Evolutionary conservation across 2,113 vertebrate species (phyloP).

Genomic region (Capreolus pygargus): DNA sequence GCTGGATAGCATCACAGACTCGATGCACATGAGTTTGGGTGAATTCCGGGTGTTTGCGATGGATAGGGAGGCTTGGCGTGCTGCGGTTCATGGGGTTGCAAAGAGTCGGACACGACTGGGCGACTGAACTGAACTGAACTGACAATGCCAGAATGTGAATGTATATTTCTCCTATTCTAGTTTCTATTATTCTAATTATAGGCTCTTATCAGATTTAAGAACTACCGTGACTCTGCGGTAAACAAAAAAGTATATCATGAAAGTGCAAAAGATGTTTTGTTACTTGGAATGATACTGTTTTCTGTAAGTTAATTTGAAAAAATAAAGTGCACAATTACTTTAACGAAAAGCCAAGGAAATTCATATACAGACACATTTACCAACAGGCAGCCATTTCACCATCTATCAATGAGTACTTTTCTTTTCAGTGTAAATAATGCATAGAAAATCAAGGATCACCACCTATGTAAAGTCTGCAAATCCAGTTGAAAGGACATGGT

Average conservation of each 20-base stretch:
- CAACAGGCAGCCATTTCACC: not conserved
- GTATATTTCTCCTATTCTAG: not conserved
- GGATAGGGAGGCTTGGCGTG: too few relatives aligned
- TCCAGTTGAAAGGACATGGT: slow-evolving; percentile 40
- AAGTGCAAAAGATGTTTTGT: not conserved
- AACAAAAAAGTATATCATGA: not conserved
- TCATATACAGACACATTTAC: not conserved
- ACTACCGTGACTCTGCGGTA: accelerated
- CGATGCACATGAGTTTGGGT: too few relatives aligned
- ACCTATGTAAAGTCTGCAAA: slow-evolving; percentile 25
- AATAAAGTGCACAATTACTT: not conserved
- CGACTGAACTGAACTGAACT: too few relatives aligned
- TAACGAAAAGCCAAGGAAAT: not conserved
- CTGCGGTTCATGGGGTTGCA: too few relatives aligned
- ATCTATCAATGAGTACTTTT: not conserved
- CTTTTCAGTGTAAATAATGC: slow-evolving; percentile 48
- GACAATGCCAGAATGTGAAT: too few relatives aligned
- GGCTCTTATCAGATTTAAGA: not conserved
- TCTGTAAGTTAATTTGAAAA: not conserved
- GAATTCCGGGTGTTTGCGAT: too few relatives aligned
- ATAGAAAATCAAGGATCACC: slow-evolving; percentile 40
- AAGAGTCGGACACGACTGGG: too few relatives aligned
- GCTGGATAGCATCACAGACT: too few relatives aligned
- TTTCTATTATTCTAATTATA: not conserved
- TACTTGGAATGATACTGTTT: not conserved